These are phyloP conservation scores for Hydrochoerus hydrochaeris DNA, from an alignment of 2,113 vertebrate species.

Conservation along the genomic window DNA sequence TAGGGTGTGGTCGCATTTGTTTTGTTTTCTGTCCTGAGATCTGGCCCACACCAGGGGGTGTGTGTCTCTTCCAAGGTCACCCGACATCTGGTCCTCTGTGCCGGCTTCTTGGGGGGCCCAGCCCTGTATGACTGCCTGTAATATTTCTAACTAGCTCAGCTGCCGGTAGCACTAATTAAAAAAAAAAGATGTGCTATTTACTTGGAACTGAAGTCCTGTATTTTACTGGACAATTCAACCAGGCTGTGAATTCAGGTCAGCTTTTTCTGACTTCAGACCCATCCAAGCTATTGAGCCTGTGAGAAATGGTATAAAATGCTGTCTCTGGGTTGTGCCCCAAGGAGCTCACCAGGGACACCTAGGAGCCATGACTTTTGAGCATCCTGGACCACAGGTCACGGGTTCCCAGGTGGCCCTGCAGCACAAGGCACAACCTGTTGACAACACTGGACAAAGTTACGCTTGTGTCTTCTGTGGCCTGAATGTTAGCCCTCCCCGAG, in stretches of 20 bases:
- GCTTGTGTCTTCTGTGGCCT: background rate
- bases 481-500: background rate
- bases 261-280: slow-evolving; percentile 20
- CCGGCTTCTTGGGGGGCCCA: too few species aligned
- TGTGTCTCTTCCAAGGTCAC: too few species aligned
- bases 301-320: background rate
- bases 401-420: background rate
- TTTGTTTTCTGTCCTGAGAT: too few species aligned
- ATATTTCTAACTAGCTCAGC: too few species aligned
- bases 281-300: background rate
- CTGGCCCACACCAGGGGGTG: too few species aligned
- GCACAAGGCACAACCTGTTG: background rate
- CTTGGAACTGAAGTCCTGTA: slow-evolving; percentile 6
- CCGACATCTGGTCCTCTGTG: too few species aligned
- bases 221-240: slow-evolving; percentile 8
- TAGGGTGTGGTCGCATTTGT: too few species aligned
- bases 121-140: too few species aligned
- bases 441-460: background rate
- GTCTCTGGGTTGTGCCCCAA: background rate
- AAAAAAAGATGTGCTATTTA: slow-evolving; percentile 7
- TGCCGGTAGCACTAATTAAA: background rate
- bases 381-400: background rate
- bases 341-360: background rate
- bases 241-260: slow-evolving; percentile 36
- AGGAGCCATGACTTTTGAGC: background rate